Evolutionary conservation across 1,140 invertebrate genomes (phyloP), one percentile per base, ranked within the genome.

Genomic region (Tribolium madens): DNA sequence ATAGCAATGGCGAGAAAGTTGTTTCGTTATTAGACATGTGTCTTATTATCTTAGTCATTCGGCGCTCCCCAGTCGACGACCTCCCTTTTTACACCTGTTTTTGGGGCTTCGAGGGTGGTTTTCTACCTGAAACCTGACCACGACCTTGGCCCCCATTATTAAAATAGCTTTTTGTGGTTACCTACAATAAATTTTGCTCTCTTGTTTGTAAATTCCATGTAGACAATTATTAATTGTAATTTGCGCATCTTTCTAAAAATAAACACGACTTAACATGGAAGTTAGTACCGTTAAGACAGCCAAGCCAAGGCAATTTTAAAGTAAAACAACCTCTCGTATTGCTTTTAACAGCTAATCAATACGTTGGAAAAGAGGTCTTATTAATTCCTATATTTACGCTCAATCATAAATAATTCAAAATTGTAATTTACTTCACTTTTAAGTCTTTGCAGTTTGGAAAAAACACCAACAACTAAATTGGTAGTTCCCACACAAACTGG

Each of bases 41-140:
- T 64, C 57, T 64, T 64, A 64, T 64, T 64, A 64, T 64, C 36
- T 42, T 64, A 64, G 57, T 64, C 57, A 57, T 57, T 17, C 52
- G 52, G 52, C 52, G 52, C 52, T 57, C 52, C 52, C 52, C 52
- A 26, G 57, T 64, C 13, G 57, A 33, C 26, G 57, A 64, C 57
- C 57, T 33, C 21, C 26, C 57, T 5, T 64, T 64, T 64, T 64
- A 64, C 57, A 64, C 57, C 57, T 64, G 57, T 64, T 33, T n/a
- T n/a, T n/a, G n/a, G n/a, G n/a, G n/a, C n/a, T n/a, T 12, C 18
- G 31, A 26, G 57, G 26, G 57, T 33, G 52, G 52, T 57, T 57
- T 14, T 64, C 57, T 64, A 64, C 57, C 57, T 64, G 57, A 33
- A 31, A 33, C 57, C 57, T 64, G 57, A 13, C 18, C 21, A 15